Evolutionary conservation across 2,113 vertebrate genomes (phyloP).

Genomic region (Chionodraco myersi): DNA sequence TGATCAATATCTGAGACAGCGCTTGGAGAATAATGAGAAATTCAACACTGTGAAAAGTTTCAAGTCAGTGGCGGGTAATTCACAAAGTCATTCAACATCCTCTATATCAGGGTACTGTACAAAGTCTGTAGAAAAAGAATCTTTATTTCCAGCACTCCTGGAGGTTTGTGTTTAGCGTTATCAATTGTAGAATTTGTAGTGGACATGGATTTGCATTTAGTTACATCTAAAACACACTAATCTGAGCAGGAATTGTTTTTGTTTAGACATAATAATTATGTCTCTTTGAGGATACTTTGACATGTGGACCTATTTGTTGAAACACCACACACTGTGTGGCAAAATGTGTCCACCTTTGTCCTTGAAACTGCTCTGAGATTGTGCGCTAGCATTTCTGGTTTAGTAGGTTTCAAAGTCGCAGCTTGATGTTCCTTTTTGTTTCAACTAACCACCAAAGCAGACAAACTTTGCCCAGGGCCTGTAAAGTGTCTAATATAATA

Average conservation of each 20-base stretch:
- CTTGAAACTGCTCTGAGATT: slow-evolving; percentile 24
- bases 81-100: neutral
- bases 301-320: slow-evolving; percentile 7
- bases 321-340: slow-evolving; percentile 22
- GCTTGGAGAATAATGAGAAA: slow-evolving; percentile 1
- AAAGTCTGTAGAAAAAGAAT: slow-evolving; percentile 9
- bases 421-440: neutral
- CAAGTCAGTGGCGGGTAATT: slow-evolving; percentile 14
- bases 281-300: slow-evolving; percentile 26
- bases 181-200: slow-evolving; percentile 1
- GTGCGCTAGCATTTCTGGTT: slow-evolving; percentile 2
- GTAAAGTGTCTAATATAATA: slow-evolving; percentile 27
- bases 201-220: slow-evolving; percentile 4
- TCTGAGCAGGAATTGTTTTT: slow-evolving; percentile 12
- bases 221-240: slow-evolving; percentile 27
- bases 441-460: slow-evolving; percentile 9
- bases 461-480: slow-evolving; percentile 38
- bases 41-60: slow-evolving; percentile 15
- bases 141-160: neutral
- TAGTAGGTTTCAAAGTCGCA: slow-evolving; percentile 13
- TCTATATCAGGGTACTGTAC: neutral
- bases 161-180: neutral
- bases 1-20: slow-evolving; percentile 12
- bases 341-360: slow-evolving; percentile 26
- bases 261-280: slow-evolving; percentile 9